phyloP scores from a whole-genome alignment of 2,888 invertebrate genomes.

The Plutella xylostella region DNA sequence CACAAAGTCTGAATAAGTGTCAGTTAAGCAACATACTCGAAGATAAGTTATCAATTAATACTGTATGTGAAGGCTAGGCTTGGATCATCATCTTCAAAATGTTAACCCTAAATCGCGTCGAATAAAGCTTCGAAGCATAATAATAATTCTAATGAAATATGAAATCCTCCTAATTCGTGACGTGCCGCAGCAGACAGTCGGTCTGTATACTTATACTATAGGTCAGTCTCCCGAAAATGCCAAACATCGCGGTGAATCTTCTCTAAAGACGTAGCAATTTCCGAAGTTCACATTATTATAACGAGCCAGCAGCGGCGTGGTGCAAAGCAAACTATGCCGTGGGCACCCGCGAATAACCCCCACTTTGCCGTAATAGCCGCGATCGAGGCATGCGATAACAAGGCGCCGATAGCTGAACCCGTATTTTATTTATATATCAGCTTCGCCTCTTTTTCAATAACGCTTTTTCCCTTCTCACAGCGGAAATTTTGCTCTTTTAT shows the following conservation, averaged over 20 bases:
- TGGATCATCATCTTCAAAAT: too few relatives aligned
- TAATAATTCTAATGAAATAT: too few relatives aligned
- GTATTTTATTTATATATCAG: constrained; percentile 70
- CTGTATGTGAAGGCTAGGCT: too few relatives aligned
- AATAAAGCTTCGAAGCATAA: too few relatives aligned
- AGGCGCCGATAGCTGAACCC: constrained; percentile 70
- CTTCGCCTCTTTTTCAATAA: constrained; percentile 66
- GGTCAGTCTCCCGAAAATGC: constrained; percentile 22
- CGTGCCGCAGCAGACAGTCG: too few relatives aligned
- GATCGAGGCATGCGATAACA: constrained; percentile 69
- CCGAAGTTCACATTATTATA: constrained; percentile 70
- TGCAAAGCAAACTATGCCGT: constrained; percentile 65
- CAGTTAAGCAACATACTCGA: too few relatives aligned
- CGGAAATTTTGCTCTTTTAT: constrained; percentile 65
- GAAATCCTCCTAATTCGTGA: too few relatives aligned
- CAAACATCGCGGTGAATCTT: constrained; percentile 33
- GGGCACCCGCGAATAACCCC: constrained; percentile 57
- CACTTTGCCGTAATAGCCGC: constrained; percentile 61
- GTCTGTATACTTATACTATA: too few relatives aligned
- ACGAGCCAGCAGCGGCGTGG: constrained; percentile 53
- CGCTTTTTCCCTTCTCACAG: constrained; percentile 58
- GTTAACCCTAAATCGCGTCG: too few relatives aligned
- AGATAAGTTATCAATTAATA: too few relatives aligned
- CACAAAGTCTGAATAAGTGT: too few relatives aligned
- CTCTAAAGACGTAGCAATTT: constrained; percentile 60